These are phyloP conservation scores for Stenotaenia linearis DNA, from an alignment of 2,888 invertebrate species.

Conservation along the genomic window DNA sequence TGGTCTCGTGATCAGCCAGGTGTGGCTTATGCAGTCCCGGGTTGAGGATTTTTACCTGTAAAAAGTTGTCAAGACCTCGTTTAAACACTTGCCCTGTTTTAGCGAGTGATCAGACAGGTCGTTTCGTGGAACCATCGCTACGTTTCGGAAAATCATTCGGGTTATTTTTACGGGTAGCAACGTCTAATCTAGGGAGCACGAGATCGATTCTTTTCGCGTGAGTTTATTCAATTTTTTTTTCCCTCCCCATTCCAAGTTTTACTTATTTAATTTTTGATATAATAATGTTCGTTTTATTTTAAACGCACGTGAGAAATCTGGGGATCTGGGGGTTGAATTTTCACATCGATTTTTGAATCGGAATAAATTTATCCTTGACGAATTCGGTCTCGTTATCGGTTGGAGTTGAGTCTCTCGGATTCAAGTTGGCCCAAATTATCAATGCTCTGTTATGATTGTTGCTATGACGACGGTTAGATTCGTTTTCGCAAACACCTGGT, in stretches of 20 bases:
- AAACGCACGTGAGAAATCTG: no score
- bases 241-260: not conserved
- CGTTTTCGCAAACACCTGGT: slow-evolving; percentile 31
- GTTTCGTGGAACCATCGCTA: not conserved
- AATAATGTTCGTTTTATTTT: no score
- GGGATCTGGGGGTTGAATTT: no score
- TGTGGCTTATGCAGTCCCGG: slow-evolving; percentile 27
- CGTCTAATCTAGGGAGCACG: not conserved
- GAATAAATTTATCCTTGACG: not conserved
- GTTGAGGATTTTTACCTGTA: slow-evolving; percentile 5
- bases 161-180: not conserved
- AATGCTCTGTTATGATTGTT: slow-evolving; percentile 32
- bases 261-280: not conserved
- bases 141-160: not conserved
- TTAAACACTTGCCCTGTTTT: not conserved
- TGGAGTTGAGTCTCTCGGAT: not conserved
- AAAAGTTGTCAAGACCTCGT: not conserved
- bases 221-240: not conserved
- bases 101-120: not conserved
- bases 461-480: slow-evolving; percentile 1
- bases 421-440: slow-evolving; percentile 27
- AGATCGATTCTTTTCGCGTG: slow-evolving; percentile 18
- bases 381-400: not conserved
- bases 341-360: not conserved
- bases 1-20: slow-evolving; percentile 33